Base-by-base conservation (phyloP, 2,888 invertebrate genomes). In the Drosophila anomelani region DNA sequence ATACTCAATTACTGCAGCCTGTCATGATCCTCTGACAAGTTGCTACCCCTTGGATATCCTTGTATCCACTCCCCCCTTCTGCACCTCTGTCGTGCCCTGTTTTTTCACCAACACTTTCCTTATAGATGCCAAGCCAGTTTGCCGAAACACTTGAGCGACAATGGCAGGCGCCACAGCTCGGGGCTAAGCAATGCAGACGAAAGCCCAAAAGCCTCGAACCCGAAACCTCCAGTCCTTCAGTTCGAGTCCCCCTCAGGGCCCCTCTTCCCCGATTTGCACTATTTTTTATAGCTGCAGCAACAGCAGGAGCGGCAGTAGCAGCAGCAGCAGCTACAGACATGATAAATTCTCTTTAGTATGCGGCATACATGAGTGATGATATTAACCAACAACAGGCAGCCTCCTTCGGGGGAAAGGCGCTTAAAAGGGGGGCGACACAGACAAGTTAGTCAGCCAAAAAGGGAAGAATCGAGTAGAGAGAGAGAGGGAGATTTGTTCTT, bases 301-400 rank as follows among this genome's bases (percentile, higher is more conserved):
- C 68, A 55, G 67, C 29, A 38, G 60, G 9, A 23, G 13, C 44
- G 20, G 6, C 20, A 15, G 15, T 9, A 47, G 6, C 69, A 64
- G 55, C 49, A 58, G 76, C 75, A 59, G 79, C 84, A 80, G 81
- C 89, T 80, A 76, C 79, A 88, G 89, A 83, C 83, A 90, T 88
- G 90, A 90, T 90, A 85, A 90, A 89, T 90, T 89, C 89, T 82
- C 83, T 86, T 89, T 83, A 88, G 89, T 85, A 89, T 90, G 90
- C 90, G 90, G 84, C 86, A 79, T 84, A 89, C 90, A 89, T 88
- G 88, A 89, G 89, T 89, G 89, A 90, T 90, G 89, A 90, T 89
- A 89, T 85, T 88, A 89, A 85, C 83, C 89, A 79, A 78, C 79
- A 88, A 88, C 77, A 77, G 74, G 75, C 58, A 62, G 64, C 49